Percentiles rank a stretch among this genome's conserved stretches.
These are phyloP conservation scores for Brachyptera putata DNA, from an alignment of 2,888 invertebrate species.

Conservation along the genomic window DNA sequence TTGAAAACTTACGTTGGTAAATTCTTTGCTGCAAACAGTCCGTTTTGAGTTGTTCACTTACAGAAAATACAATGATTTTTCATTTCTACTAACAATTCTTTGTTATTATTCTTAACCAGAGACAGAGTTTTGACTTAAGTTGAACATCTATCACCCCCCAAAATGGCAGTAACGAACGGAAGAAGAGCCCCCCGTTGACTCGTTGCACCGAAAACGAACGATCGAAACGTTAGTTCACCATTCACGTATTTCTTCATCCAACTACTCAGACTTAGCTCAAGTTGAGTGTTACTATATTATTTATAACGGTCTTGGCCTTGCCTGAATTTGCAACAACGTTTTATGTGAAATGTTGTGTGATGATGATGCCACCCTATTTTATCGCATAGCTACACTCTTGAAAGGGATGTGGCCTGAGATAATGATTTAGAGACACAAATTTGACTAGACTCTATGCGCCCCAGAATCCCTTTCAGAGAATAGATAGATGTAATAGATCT, in stretches of 20 bases:
- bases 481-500: too few relatives aligned
- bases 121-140: slow-evolving; percentile 18
- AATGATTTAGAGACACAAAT: too few relatives aligned
- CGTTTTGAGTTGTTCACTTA: too few relatives aligned
- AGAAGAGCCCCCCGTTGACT: slow-evolving; percentile 3
- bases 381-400: slow-evolving; percentile 13
- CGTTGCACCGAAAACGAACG: neutral
- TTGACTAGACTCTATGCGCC: too few relatives aligned
- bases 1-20: too few relatives aligned
- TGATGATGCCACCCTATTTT: slow-evolving; percentile 14
- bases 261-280: slow-evolving; percentile 2
- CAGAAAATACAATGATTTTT: too few relatives aligned
- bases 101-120: slow-evolving; percentile 24
- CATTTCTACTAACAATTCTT: too few relatives aligned
- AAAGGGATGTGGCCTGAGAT: slow-evolving; percentile 16
- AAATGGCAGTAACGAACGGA: slow-evolving; percentile 8
- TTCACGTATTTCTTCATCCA: neutral
- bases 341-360: too few relatives aligned
- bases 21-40: too few relatives aligned
- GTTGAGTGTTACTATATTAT: slow-evolving; percentile 23
- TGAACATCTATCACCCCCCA: slow-evolving; percentile 14
- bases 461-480: slow-evolving; percentile 26
- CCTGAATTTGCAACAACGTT: too few relatives aligned
- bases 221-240: slow-evolving; percentile 1
- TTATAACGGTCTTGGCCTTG: too few relatives aligned